A percentile compares a stretch with the other conserved stretches of the same genome.
Evolutionary conservation across 2,888 invertebrate genomes (phyloP).

Genomic region (Ptychoptera albimana): DNA sequence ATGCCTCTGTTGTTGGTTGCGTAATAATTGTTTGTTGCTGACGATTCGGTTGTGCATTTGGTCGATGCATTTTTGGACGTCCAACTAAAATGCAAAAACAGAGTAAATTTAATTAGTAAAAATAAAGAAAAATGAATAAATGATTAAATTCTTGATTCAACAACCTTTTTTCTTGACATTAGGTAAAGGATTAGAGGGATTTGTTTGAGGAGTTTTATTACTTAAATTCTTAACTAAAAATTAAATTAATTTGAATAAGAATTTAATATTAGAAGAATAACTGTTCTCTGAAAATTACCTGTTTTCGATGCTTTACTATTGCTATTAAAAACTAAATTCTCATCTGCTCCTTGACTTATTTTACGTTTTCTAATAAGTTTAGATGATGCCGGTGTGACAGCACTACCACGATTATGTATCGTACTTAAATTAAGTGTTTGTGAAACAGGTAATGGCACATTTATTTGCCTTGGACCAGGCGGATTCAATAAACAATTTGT

Average conservation of each 20-base stretch:
- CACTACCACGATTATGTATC: neutral
- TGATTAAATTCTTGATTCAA: neutral
- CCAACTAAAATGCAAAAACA: slow-evolving; percentile 29
- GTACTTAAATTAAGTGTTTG: slow-evolving; percentile 12
- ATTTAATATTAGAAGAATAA: no score
- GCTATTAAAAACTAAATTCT: no score
- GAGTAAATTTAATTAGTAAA: neutral
- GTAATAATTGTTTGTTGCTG: slow-evolving; percentile 6
- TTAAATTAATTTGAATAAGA: no score
- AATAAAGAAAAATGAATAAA: slow-evolving; percentile 10
- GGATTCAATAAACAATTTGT: slow-evolving; percentile 43
- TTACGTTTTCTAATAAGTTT: slow-evolving; percentile 9
- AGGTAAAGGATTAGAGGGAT: no score
- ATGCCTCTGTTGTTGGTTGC: slow-evolving; percentile 19
- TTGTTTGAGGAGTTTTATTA: no score
- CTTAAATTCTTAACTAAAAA: no score
- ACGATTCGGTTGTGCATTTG: slow-evolving; percentile 15
- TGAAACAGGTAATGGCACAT: slow-evolving; percentile 15
- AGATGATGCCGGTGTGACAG: neutral
- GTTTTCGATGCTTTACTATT: neutral
- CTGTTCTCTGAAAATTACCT: neutral
- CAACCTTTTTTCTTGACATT: no score
- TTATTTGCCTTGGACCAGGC: slow-evolving; percentile 28
- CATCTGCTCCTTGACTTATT: slow-evolving; percentile 8
- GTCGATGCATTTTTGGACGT: slow-evolving; percentile 29